Evolutionary conservation across 1,140 invertebrate species (phyloP).

Genomic region (Caenorhabditis tropicalis): DNA sequence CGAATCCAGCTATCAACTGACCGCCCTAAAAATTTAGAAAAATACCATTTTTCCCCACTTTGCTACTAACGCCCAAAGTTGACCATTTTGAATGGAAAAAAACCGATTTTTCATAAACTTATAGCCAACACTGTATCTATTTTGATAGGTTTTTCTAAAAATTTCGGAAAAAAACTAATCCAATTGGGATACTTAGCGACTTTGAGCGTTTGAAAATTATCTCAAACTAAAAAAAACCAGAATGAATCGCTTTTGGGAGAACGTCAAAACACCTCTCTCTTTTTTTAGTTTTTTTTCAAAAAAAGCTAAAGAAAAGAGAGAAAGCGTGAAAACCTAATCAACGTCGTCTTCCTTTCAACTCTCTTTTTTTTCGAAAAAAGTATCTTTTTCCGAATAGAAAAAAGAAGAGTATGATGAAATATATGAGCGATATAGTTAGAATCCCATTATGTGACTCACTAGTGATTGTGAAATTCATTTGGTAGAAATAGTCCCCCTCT

Average conservation of each 20-base stretch:
- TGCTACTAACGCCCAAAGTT: too few relatives aligned
- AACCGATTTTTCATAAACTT: too few relatives aligned
- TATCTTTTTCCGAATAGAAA: background rate
- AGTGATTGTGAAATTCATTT: slow-evolving; percentile 6
- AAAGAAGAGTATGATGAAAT: background rate
- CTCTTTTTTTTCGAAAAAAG: background rate
- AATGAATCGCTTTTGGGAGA: too few relatives aligned
- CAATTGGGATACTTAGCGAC: background rate
- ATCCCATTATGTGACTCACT: background rate
- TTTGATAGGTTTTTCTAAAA: background rate
- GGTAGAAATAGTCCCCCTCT: background rate
- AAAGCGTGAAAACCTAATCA: slow-evolving; percentile 31
- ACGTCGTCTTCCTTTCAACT: background rate
- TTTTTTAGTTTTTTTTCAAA: background rate
- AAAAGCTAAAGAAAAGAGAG: background rate
- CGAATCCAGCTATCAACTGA: too few relatives aligned
- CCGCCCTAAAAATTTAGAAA: too few relatives aligned
- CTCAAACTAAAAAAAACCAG: too few relatives aligned
- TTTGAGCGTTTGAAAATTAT: too few relatives aligned
- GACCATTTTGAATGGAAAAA: too few relatives aligned
- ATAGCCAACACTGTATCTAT: too few relatives aligned
- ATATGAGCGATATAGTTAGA: background rate
- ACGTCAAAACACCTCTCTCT: too few relatives aligned
- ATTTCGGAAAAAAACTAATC: background rate
- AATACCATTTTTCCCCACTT: too few relatives aligned